A percentile compares a stretch with the other conserved stretches of the same genome.
These are phyloP conservation scores for Trachelus stipa DNA, from an alignment of 2,888 invertebrate species.

Conservation along the genomic window DNA sequence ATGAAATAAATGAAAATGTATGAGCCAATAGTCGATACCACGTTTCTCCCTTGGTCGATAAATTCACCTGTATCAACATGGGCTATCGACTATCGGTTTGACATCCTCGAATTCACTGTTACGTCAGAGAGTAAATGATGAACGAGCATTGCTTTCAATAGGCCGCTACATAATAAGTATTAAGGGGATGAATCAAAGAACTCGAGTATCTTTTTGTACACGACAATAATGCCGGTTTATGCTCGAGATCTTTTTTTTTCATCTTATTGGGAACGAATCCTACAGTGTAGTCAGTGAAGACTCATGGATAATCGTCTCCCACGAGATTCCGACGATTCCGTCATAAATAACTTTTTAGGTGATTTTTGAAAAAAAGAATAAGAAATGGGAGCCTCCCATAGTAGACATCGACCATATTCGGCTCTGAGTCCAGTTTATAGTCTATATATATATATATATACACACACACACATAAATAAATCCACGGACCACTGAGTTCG, in stretches of 20 bases:
- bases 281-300: not conserved
- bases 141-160: not conserved
- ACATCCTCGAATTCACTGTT: not conserved
- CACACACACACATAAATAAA: not conserved
- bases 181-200: not conserved
- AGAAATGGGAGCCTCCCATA: not conserved
- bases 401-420: not conserved
- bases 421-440: not conserved
- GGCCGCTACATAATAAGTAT: not conserved
- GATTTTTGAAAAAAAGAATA: not conserved
- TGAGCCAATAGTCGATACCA: not conserved
- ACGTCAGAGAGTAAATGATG: not conserved
- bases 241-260: not conserved
- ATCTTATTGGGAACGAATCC: not conserved
- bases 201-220: not conserved
- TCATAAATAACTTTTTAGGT: not conserved
- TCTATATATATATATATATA: not conserved
- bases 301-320: not conserved
- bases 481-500: slow-evolving; percentile 1
- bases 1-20: not conserved
- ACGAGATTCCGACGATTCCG: not conserved
- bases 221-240: not conserved
- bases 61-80: not conserved
- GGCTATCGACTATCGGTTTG: not conserved
- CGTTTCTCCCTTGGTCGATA: not conserved